phyloP scores from a whole-genome alignment of 35 echinoderm and acorn worm genomes.

The Ophioderma brevispina region DNA sequence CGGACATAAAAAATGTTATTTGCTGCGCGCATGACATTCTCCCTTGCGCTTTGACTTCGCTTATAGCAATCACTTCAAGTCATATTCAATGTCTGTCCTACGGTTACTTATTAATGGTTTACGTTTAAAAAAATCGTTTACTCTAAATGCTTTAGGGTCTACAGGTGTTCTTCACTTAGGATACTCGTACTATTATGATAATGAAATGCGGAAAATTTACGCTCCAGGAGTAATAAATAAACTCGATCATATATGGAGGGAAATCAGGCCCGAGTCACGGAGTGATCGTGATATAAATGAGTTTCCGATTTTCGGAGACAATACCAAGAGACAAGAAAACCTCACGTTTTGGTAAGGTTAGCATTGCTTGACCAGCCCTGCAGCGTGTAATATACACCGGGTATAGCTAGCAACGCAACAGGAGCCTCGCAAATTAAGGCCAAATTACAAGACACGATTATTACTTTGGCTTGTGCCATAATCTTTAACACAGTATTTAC shows the following conservation, averaged over 20 bases:
- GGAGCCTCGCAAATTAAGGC: neutral
- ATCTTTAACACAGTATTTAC: neutral
- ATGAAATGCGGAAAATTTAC: neutral
- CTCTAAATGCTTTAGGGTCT: neutral
- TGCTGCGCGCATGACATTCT: neutral
- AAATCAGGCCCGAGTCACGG: slow-evolving; percentile 1
- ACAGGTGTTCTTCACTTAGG: neutral
- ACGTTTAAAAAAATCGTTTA: neutral
- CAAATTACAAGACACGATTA: neutral
- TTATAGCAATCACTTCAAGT: neutral
- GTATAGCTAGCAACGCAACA: neutral
- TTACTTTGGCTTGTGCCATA: neutral
- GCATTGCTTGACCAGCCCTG: neutral
- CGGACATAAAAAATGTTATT: neutral
- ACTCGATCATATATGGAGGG: neutral
- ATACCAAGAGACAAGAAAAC: neutral
- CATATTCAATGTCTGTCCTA: neutral
- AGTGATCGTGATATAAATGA: neutral
- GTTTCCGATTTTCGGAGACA: neutral
- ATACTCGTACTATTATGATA: slow-evolving; percentile 5
- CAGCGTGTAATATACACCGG: neutral
- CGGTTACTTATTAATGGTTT: neutral
- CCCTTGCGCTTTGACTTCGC: neutral
- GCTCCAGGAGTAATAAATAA: neutral
- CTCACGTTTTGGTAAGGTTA: neutral